Conservation (phyloP, 2,888 invertebrate genomes). For the Machimus atricapillus region DNA sequence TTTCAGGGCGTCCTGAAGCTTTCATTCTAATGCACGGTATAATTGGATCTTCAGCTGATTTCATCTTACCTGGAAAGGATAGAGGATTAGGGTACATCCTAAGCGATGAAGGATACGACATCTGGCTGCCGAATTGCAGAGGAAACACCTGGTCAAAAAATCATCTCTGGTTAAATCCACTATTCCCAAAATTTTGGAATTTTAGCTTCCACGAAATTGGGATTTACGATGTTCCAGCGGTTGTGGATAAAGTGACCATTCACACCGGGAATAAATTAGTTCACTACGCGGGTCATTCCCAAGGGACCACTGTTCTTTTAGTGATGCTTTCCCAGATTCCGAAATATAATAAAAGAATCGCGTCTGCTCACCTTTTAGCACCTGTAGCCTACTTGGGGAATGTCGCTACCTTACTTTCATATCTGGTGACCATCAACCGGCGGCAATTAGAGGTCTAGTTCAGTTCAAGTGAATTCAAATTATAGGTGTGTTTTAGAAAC, state of each 20-base stretch:
- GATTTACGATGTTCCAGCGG: slow-evolving; percentile 55
- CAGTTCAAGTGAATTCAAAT: not conserved
- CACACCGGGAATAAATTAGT: slow-evolving; percentile 51
- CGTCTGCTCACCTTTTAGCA: slow-evolving; percentile 56
- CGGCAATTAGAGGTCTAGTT: not conserved
- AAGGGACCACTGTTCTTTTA: slow-evolving; percentile 55
- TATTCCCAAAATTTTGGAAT: slow-evolving; percentile 54
- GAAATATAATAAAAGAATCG: slow-evolving; percentile 55
- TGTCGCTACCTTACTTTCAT: slow-evolving; percentile 20
- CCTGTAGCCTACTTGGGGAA: slow-evolving; percentile 50
- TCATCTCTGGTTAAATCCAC: slow-evolving; percentile 45
- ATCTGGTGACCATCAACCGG: not conserved
- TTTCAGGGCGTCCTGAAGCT: slow-evolving; percentile 49
- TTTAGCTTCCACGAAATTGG: slow-evolving; percentile 60
- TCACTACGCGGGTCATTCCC: slow-evolving; percentile 58
- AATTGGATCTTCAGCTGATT: slow-evolving; percentile 54
- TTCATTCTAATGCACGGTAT: slow-evolving; percentile 53
- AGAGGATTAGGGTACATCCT: slow-evolving; percentile 53
- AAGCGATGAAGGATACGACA: slow-evolving; percentile 57
- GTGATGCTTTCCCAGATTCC: slow-evolving; percentile 53
- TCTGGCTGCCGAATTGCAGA: slow-evolving; percentile 57
- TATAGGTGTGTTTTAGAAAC: not conserved
- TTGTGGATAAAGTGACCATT: slow-evolving; percentile 55
- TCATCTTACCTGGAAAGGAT: slow-evolving; percentile 54
- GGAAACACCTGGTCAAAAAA: slow-evolving; percentile 55